phyloP scores from a whole-genome alignment of 2,888 invertebrate genomes.

The Bombylius discolor region DNA sequence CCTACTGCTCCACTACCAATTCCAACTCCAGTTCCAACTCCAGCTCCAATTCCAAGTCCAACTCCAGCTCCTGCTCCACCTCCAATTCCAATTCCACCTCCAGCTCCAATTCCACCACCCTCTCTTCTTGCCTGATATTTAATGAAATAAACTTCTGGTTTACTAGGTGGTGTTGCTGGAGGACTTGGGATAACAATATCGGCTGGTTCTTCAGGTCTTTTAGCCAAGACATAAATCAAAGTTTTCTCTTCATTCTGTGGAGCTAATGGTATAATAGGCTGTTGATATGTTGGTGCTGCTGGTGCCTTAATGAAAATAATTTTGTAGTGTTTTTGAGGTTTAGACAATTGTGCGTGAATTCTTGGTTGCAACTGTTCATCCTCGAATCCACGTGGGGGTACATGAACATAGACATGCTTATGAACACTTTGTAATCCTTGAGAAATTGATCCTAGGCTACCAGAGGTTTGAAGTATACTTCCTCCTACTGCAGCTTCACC shows the following conservation, averaged over 20 bases:
- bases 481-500: slow-evolving; percentile 4
- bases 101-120: slow-evolving; percentile 16
- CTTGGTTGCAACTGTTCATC: slow-evolving; percentile 25
- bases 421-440: slow-evolving; percentile 24
- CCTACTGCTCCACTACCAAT: slow-evolving; percentile 7
- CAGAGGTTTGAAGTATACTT: slow-evolving; percentile 3
- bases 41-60: neutral
- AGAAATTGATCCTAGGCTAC: neutral
- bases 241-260: slow-evolving; percentile 78
- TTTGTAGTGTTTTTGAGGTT: slow-evolving; percentile 78
- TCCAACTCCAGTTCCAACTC: slow-evolving; percentile 1
- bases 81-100: slow-evolving; percentile 15
- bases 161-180: slow-evolving; percentile 37
- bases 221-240: slow-evolving; percentile 74
- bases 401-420: slow-evolving; percentile 34
- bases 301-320: slow-evolving; percentile 88
- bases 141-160: slow-evolving; percentile 8
- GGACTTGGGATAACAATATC: slow-evolving; percentile 64
- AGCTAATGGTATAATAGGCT: slow-evolving; percentile 62
- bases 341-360: slow-evolving; percentile 33
- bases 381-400: slow-evolving; percentile 31
- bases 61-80: neutral
- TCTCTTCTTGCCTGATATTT: slow-evolving; percentile 37
- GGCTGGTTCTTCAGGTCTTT: slow-evolving; percentile 70
- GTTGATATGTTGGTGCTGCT: slow-evolving; percentile 61